A percentile compares a stretch with the other conserved stretches of the same genome.
Conservation (phyloP, 1,140 invertebrate genomes). For the Kradibia gibbosae region DNA sequence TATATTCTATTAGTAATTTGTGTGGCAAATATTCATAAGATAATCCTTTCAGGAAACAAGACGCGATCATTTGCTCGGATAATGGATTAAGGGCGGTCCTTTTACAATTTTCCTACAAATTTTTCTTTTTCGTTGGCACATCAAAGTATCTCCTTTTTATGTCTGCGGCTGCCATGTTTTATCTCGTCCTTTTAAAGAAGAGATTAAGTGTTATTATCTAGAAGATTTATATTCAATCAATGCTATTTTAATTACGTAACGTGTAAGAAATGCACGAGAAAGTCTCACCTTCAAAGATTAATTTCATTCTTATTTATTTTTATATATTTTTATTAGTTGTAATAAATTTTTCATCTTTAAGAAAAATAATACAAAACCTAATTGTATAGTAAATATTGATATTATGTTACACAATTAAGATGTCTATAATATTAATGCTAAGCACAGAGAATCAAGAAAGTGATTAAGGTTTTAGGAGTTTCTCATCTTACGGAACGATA, state of each 20-base stretch:
- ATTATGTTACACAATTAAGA: too few relatives aligned
- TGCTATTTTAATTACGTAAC: not conserved
- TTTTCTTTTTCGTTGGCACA: slow-evolving; percentile 45
- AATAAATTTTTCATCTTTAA: too few relatives aligned
- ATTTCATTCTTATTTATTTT: too few relatives aligned
- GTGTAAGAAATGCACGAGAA: not conserved
- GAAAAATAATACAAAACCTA: too few relatives aligned
- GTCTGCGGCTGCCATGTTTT: not conserved
- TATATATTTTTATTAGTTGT: too few relatives aligned
- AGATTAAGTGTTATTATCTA: not conserved
- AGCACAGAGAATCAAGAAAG: not conserved
- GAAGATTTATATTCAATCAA: not conserved
- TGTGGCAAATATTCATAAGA: slow-evolving; percentile 63
- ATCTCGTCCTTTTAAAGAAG: not conserved
- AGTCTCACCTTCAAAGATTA: too few relatives aligned
- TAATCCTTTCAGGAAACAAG: slow-evolving; percentile 45
- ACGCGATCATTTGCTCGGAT: slow-evolving; percentile 43
- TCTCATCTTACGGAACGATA: too few relatives aligned
- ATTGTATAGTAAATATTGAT: too few relatives aligned
- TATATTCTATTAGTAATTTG: slow-evolving; percentile 55
- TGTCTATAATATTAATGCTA: too few relatives aligned
- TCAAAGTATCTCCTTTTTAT: slow-evolving; percentile 1
- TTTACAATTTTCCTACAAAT: slow-evolving; percentile 41
- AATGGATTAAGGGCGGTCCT: slow-evolving; percentile 59
- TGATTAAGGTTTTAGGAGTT: not conserved